Conservation (phyloP, 1,140 invertebrate genomes). For the Drosophila nigrodunni region DNA sequence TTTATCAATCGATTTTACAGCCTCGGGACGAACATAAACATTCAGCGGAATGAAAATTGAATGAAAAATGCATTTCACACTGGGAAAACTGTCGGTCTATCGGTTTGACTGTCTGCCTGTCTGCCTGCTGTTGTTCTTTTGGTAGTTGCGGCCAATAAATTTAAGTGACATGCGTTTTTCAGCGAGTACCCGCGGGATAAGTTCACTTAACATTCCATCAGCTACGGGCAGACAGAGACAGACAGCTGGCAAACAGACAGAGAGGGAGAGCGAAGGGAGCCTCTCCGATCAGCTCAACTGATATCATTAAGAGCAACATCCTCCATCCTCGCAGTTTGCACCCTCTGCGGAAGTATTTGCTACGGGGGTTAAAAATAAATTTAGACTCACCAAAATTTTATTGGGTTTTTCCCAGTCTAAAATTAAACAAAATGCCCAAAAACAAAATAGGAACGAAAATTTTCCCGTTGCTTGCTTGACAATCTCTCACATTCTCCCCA, state of each 20-base stretch:
- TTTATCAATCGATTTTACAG: conserved; percentile 81
- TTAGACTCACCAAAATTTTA: conserved; percentile 46
- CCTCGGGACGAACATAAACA: conserved; percentile 61
- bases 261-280: background rate
- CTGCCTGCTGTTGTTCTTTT: conserved; percentile 41
- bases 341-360: conserved; percentile 63
- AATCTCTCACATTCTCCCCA: conserved; percentile 52
- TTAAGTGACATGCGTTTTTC: conserved; percentile 83
- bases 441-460: conserved; percentile 24
- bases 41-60: conserved; percentile 64
- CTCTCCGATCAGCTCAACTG: conserved; percentile 63
- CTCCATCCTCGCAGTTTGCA: conserved; percentile 45
- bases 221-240: conserved; percentile 51
- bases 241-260: background rate
- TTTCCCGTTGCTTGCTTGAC: conserved; percentile 28
- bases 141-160: conserved; percentile 79
- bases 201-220: conserved; percentile 73
- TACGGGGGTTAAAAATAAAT: conserved; percentile 64
- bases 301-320: conserved; percentile 78
- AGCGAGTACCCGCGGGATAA: conserved; percentile 79
- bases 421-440: conserved; percentile 64
- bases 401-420: conserved; percentile 38
- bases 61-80: conserved; percentile 81
- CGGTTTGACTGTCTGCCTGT: conserved; percentile 20
- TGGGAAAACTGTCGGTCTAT: conserved; percentile 3